Percentiles rank a stretch among this genome's conserved stretches.
Conservation (phyloP, 2,888 invertebrate species). For the Orthonevra nobilis region DNA sequence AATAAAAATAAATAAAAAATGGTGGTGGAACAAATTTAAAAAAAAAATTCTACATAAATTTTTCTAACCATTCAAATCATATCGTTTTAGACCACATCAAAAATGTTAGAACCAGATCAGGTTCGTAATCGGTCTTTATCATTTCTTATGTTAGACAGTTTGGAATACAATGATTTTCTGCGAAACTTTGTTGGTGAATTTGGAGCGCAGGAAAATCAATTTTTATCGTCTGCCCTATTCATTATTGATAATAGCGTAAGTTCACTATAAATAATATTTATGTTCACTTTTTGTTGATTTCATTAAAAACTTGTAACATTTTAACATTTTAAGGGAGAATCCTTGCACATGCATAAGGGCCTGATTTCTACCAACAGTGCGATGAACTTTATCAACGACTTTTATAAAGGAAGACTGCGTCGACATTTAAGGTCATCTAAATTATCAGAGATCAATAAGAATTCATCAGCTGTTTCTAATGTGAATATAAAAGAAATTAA, state of each 20-base stretch:
- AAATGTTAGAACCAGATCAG: background rate
- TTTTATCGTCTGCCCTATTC: constrained; percentile 21
- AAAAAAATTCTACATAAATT: too few relatives aligned
- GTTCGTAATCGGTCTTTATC: constrained; percentile 36
- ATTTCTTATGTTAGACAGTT: constrained; percentile 53
- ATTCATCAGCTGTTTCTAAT: background rate
- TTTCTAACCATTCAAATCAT: too few relatives aligned
- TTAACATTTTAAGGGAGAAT: constrained; percentile 33
- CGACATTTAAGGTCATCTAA: constrained; percentile 41
- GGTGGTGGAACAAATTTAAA: too few relatives aligned
- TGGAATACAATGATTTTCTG: constrained; percentile 27
- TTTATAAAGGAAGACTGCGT: constrained; percentile 34
- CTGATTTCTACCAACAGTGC: constrained; percentile 26
- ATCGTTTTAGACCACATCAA: constrained; percentile 10
- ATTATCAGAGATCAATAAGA: too few relatives aligned
- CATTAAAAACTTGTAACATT: background rate
- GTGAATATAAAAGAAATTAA: constrained; percentile 43
- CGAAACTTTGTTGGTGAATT: constrained; percentile 36
- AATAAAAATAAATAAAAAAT: too few relatives aligned
- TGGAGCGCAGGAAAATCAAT: background rate
- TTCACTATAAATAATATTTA: too few relatives aligned
- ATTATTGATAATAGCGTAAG: constrained; percentile 50
- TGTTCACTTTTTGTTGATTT: background rate
- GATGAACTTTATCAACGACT: constrained; percentile 41
- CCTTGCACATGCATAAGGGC: constrained; percentile 33